Percentiles rank a stretch among this genome's conserved stretches.
phyloP scores from a whole-genome alignment of 2,113 vertebrate genomes.

The Sitta europaea region DNA sequence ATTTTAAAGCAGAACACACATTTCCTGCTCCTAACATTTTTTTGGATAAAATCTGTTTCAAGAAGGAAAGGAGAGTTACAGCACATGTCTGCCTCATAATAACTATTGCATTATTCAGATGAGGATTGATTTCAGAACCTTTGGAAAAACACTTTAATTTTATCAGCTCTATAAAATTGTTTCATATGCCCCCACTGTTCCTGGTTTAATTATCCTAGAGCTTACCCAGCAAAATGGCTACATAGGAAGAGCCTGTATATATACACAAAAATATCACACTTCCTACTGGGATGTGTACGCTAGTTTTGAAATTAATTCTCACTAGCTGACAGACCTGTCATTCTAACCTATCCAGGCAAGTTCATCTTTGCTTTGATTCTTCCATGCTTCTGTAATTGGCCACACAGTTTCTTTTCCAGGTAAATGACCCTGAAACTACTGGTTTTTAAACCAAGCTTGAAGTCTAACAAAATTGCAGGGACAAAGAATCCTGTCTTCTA shows the following conservation, averaged over 20 bases:
- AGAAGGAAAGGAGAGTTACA: neutral
- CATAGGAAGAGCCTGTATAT: neutral
- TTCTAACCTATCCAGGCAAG: neutral
- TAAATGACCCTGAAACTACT: neutral
- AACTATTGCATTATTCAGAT: neutral
- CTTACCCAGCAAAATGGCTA: neutral
- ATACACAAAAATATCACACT: rapidly evolving
- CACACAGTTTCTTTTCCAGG: neutral
- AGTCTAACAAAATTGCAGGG: rapidly evolving
- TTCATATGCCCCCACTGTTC: neutral
- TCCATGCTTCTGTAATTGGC: neutral
- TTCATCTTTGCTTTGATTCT: neutral
- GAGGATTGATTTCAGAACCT: neutral
- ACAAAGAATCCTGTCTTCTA: neutral
- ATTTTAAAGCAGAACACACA: neutral
- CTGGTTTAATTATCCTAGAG: neutral
- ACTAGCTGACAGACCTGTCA: neutral
- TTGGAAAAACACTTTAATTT: neutral
- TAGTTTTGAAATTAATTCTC: neutral
- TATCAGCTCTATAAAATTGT: neutral
- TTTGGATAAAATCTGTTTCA: neutral
- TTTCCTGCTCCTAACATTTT: neutral
- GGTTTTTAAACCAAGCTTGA: neutral
- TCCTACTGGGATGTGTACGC: neutral
- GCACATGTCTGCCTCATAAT: neutral